phyloP scores from a whole-genome alignment of 2,113 vertebrate genomes.

The Neolamprologus caudopunctatus region DNA sequence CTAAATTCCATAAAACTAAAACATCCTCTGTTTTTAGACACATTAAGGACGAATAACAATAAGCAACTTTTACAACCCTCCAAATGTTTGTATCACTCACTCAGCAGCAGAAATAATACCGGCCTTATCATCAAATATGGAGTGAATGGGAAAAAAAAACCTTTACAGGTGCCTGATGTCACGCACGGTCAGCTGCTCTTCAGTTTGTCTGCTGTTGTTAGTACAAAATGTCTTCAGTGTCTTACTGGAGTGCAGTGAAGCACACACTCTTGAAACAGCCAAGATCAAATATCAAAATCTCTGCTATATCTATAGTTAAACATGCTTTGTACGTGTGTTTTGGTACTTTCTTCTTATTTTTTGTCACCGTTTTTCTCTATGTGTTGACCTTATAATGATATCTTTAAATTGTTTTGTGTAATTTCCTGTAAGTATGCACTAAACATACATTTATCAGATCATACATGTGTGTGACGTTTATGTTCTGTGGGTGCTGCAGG shows the following conservation, averaged over 20 bases:
- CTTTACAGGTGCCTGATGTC: not conserved
- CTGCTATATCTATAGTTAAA: fast-evolving
- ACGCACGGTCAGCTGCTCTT: not conserved
- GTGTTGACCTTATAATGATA: not conserved
- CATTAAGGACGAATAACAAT: not conserved
- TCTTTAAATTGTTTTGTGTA: not conserved
- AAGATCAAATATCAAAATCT: not conserved
- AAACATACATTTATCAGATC: not conserved
- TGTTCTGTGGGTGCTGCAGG: not conserved
- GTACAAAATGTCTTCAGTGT: fast-evolving
- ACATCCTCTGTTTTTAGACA: not conserved
- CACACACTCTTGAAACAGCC: not conserved
- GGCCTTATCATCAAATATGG: not conserved
- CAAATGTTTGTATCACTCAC: fast-evolving
- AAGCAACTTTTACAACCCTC: fast-evolving
- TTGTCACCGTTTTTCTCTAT: fast-evolving
- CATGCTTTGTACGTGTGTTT: not conserved
- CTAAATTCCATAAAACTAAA: not conserved
- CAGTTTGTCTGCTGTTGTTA: not conserved
- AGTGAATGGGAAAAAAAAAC: not conserved
- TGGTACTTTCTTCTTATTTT: not conserved
- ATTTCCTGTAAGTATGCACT: fast-evolving
- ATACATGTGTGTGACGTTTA: not conserved
- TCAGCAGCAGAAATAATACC: not conserved
- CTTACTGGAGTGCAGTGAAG: fast-evolving